Evolutionary conservation across 2,888 invertebrate species (phyloP), one percentile per base, ranked within the genome.

Genomic region (Gibbula magus): DNA sequence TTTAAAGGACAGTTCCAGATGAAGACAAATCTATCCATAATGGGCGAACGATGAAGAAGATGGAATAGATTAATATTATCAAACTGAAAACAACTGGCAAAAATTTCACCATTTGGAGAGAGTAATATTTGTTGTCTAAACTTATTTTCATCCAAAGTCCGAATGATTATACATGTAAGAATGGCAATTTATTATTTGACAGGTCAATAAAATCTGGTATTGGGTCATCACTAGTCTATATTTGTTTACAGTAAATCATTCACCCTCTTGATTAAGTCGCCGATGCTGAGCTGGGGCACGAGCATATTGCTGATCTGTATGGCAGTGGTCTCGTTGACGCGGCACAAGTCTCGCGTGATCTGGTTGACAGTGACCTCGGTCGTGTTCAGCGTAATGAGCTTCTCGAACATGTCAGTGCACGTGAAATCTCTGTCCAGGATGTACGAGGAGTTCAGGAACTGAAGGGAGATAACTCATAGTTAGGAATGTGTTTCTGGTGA

Each of bases 201-300:
- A 35, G 35, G 35, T 45, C 13, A 1, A 10, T 1, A 45, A 45
- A 45, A n/a, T n/a, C 45, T 35, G 7, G 7, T 35, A 7, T 35
- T 35, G 35, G 13, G 1, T 45, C 13, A 56, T n/a, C 22, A 56
- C 56, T 56, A 4, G 8, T 56, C 25, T 56, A n/a, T 56, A 0
- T 56, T n/a, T 1, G 10, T 52, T 7, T 25, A 51, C 74, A 16
- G 70, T 52, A 0, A 13, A 4, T 2, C 8, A 79, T 84, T 78
- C 79, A 91, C 91, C 80, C 87, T 85, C 79, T 89, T 80, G 5
- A 91, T 77, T 3, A 91, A 77, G 20, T 87, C 86, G 4, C 90
- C 89, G 45, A 91, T 83, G 75, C 89, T 84, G 18, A 91, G 77
- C 32, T 88, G 81, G n/a, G 79, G 77, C 16, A 89, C 77, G 13